A percentile compares a stretch with the other conserved stretches of the same genome.
Evolutionary conservation across 2,888 invertebrate species (phyloP).

Genomic region (Pomacea canaliculata): DNA sequence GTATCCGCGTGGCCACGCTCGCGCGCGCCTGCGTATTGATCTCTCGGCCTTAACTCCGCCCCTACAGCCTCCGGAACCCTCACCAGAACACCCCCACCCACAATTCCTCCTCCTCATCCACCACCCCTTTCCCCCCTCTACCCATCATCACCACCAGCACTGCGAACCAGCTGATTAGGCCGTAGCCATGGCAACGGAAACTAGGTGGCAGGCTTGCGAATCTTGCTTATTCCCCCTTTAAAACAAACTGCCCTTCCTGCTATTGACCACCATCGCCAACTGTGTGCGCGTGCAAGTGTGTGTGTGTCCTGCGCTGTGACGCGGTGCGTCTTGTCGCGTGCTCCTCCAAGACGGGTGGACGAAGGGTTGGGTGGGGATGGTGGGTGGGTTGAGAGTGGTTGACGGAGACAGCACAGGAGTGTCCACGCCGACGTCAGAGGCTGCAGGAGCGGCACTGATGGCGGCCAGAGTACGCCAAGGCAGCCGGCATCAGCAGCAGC

Average conservation of each 20-base stretch:
- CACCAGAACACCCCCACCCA: background rate
- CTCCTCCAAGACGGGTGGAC: no score
- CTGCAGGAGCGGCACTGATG: no score
- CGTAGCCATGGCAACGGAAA: conserved; percentile 4
- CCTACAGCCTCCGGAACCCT: background rate
- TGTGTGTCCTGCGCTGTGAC: background rate
- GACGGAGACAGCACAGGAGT: no score
- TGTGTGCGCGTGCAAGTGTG: background rate
- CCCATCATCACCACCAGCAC: no score
- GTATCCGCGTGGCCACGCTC: no score
- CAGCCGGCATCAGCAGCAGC: no score
- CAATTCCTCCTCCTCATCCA: background rate
- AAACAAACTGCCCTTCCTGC: conserved; percentile 7
- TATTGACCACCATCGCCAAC: background rate
- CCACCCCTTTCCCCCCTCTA: background rate
- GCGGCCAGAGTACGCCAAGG: no score
- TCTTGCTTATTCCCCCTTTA: background rate
- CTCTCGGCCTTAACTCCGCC: background rate
- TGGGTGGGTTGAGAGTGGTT: no score
- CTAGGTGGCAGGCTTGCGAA: background rate
- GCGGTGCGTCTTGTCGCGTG: no score
- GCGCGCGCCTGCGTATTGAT: no score
- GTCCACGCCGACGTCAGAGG: no score
- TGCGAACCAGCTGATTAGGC: background rate
- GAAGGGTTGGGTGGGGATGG: no score